A percentile compares a stretch with the other conserved stretches of the same genome.
These are phyloP conservation scores for Helicoverpa assulta DNA, from an alignment of 2,888 invertebrate genomes.

Conservation along the genomic window DNA sequence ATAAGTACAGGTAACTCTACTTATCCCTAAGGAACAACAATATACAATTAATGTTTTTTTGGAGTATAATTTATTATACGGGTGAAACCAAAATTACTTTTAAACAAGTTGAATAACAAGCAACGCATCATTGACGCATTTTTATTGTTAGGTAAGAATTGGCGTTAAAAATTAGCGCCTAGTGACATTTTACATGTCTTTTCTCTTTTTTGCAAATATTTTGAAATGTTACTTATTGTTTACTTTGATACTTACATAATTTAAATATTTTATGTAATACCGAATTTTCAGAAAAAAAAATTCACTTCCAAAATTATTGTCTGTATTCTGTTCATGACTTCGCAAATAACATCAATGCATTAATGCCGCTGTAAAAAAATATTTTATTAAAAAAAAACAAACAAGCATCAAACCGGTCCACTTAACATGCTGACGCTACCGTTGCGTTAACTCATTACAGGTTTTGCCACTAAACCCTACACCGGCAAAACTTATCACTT, in stretches of 20 bases:
- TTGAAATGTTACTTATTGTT: background rate
- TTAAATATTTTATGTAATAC: background rate
- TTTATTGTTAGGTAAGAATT: background rate
- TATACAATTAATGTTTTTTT: too few relatives aligned
- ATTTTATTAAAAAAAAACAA: constrained; percentile 24
- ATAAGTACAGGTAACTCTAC: too few relatives aligned
- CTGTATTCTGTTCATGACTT: background rate
- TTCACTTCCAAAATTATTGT: background rate
- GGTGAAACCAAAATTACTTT: too few relatives aligned
- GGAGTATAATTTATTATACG: too few relatives aligned
- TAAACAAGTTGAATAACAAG: background rate
- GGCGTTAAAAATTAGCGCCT: constrained; percentile 25
- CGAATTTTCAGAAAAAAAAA: background rate
- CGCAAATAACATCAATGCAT: constrained; percentile 5
- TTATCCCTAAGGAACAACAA: too few relatives aligned
- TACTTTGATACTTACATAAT: background rate
- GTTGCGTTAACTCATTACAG: constrained; percentile 53
- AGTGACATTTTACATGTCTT: constrained; percentile 21
- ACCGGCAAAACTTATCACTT: constrained; percentile 14
- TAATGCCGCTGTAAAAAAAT: constrained; percentile 8
- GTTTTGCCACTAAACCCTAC: constrained; percentile 54
- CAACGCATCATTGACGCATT: constrained; percentile 1
- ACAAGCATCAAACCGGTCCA: constrained; percentile 49
- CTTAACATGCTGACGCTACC: constrained; percentile 62
- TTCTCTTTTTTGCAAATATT: constrained; percentile 35